Evolutionary conservation across 2,888 invertebrate genomes (phyloP), one percentile per base, ranked within the genome.

Genomic region (Blera fallax): DNA sequence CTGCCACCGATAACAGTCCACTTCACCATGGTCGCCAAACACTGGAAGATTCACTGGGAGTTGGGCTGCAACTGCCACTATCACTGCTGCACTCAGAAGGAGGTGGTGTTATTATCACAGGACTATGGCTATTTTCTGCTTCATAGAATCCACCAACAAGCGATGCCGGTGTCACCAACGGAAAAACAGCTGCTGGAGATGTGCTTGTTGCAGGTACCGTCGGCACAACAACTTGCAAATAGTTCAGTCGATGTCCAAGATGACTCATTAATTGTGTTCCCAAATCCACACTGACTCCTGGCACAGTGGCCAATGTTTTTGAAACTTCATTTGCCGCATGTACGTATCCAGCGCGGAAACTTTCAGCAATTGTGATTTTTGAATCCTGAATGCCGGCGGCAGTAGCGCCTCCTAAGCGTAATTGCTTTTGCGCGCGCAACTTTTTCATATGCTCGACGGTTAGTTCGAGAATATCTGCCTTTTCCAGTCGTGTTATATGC

Each of bases 201-300:
- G 58, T 24, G 8, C n/a, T 65, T 27, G 82, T 50, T 6, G 80
- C 34, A 65, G 89, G 88, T 54, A 90, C 69, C 0, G 90, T 90
- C 11, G 92, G 92, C 50, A 92, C 92, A 65, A 92, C 91, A 21
- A 92, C 92, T 89, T 92, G 92, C 76, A 92, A 79, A 70, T 92
- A 92, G 87, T 97, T 97, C 87, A 97, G 94, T 45, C 96, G 94
- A 93, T 97, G 96, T 8, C 97, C 97, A 88, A 98, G 94, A 92
- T 97, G 97, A 69, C 97, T 96, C 97, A 97, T 97, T 88, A 97
- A 94, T 90, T 96, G 96, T 45, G 97, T 97, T 56, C 97, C 97
- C 87, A 98, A 93, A 90, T 96, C 95, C 88, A 97, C 96, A 91
- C 97, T 97, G 87, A 98, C 97, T 85, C 97, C 97, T 32, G 97